Percentiles rank a stretch among this genome's conserved stretches.
These are phyloP conservation scores for Trypoxylon attenuatum DNA, from an alignment of 2,888 invertebrate species.

Conservation along the genomic window DNA sequence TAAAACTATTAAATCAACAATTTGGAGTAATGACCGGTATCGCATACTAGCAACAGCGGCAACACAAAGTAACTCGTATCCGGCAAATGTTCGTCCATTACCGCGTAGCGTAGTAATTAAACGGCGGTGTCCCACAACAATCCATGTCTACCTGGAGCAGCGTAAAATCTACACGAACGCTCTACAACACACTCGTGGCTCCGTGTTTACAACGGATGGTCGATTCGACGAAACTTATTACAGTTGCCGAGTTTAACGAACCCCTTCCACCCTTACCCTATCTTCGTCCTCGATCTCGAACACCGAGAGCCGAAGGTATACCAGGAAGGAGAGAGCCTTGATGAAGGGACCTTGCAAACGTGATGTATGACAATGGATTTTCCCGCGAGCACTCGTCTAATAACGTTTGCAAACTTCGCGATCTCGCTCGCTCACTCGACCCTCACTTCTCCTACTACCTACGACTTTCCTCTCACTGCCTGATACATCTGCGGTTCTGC, in stretches of 20 bases:
- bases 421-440: too few species aligned
- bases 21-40: conserved; percentile 41
- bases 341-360: conserved; percentile 25
- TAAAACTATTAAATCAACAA: conserved; percentile 43
- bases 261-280: conserved; percentile 8
- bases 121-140: conserved; percentile 56
- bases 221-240: conserved; percentile 49
- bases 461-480: too few species aligned
- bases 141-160: conserved; percentile 45
- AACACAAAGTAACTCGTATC: conserved; percentile 50
- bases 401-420: conserved; percentile 33
- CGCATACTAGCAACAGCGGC: conserved; percentile 18
- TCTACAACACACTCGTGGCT: conserved; percentile 11
- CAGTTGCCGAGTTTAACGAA: conserved; percentile 37
- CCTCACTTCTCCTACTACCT: too few species aligned
- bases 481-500: too few species aligned
- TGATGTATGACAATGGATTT: conserved; percentile 35
- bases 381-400: conserved; percentile 31
- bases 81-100: conserved; percentile 50
- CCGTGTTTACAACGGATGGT: conserved; percentile 46
- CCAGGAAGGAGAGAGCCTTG: conserved; percentile 7
- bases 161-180: conserved; percentile 47
- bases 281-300: conserved; percentile 1
- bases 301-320: not conserved
- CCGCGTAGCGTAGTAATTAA: conserved; percentile 51